A percentile compares a stretch with the other conserved stretches of the same genome.
phyloP scores from a whole-genome alignment of 2,113 vertebrate species.

The Phrynosoma platyrhinos region DNA sequence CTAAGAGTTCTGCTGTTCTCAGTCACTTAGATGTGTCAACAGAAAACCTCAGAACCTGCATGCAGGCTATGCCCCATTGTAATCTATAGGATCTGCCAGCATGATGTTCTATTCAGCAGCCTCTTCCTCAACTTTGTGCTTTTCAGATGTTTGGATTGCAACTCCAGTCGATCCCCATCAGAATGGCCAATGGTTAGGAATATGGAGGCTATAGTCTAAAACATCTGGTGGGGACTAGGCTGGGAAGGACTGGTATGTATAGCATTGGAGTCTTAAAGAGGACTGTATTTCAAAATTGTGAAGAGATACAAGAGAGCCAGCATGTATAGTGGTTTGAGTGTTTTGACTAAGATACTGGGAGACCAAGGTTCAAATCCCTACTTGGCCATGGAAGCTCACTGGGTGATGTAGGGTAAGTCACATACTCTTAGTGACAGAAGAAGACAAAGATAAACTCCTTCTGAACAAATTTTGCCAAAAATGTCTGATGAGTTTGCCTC shows the following conservation, averaged over 20 bases:
- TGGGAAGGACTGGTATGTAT: not conserved
- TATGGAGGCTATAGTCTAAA: not conserved
- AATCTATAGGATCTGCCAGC: not conserved
- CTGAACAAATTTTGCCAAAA: too few relatives aligned
- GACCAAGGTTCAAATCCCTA: too few relatives aligned
- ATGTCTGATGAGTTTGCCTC: too few relatives aligned
- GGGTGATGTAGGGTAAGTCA: too few relatives aligned
- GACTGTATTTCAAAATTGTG: not conserved
- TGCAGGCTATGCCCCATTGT: not conserved
- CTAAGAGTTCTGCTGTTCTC: not conserved
- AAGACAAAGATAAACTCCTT: too few relatives aligned
- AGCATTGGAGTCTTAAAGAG: not conserved
- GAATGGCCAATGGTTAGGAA: not conserved
- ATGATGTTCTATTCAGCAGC: not conserved
- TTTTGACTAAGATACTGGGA: too few relatives aligned
- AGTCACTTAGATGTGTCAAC: not conserved
- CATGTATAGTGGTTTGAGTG: too few relatives aligned
- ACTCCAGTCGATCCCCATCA: not conserved
- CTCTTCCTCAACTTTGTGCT: not conserved
- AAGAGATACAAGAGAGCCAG: not conserved
- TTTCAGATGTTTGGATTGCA: not conserved
- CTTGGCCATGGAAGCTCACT: too few relatives aligned
- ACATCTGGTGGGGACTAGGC: not conserved
- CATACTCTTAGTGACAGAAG: too few relatives aligned
- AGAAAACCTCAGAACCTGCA: not conserved